These are phyloP conservation scores for Dolichoris vasculosae DNA, from an alignment of 1,140 invertebrate species.

Conservation along the genomic window DNA sequence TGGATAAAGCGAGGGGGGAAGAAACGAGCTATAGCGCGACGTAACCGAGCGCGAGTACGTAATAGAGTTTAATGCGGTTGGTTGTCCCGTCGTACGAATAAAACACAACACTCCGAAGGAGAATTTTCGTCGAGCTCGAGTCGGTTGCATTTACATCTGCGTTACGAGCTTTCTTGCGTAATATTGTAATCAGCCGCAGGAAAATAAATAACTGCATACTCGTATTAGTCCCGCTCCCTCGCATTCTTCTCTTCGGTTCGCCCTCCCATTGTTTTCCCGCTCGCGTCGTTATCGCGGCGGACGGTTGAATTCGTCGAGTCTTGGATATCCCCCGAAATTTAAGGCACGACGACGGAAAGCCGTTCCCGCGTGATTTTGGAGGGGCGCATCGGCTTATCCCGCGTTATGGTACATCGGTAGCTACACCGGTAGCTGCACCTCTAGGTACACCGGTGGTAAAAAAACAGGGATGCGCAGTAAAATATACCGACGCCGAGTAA, in stretches of 20 bases:
- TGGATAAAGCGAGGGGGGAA: neutral
- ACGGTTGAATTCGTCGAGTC: no score
- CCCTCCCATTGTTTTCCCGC: neutral
- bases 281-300: neutral
- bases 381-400: no score
- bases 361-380: no score
- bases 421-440: no score
- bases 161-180: slow-evolving; percentile 64
- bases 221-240: slow-evolving; percentile 50
- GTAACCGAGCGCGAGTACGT: slow-evolving; percentile 20
- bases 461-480: neutral
- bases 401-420: no score
- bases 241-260: neutral
- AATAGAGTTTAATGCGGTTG: slow-evolving; percentile 41
- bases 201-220: slow-evolving; percentile 64
- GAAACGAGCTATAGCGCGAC: neutral
- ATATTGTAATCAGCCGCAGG: slow-evolving; percentile 65
- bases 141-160: slow-evolving; percentile 64
- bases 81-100: slow-evolving; percentile 60
- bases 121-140: neutral
- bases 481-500: slow-evolving; percentile 14
- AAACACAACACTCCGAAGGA: slow-evolving; percentile 57
- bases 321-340: no score
- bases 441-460: no score
- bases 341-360: no score